Conservation (phyloP, 2,113 vertebrate genomes). For the Neolamprologus variostigma region DNA sequence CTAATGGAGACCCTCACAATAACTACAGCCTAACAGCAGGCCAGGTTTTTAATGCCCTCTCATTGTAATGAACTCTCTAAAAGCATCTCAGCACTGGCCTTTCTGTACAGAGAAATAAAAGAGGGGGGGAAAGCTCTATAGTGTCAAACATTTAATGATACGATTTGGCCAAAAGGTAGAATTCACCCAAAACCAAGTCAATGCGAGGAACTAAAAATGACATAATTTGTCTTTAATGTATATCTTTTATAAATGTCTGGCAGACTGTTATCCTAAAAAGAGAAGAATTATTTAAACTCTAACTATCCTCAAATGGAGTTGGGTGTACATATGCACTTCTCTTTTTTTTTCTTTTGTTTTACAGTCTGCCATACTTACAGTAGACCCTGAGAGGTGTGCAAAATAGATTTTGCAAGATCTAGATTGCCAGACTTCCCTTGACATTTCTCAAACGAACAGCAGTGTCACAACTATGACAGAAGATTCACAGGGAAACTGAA, state of each 20-base stretch:
- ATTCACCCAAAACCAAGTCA: not conserved
- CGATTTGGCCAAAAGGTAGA: not conserved
- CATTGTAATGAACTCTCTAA: constrained; percentile 35
- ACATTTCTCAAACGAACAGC: constrained; percentile 18
- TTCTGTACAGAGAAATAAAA: constrained; percentile 12
- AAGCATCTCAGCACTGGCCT: constrained; percentile 26
- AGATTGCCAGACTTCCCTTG: constrained; percentile 14
- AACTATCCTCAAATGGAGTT: not conserved
- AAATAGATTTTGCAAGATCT: constrained; percentile 30
- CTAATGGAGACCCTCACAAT: constrained; percentile 29
- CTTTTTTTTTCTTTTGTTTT: not conserved
- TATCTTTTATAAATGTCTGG: not conserved
- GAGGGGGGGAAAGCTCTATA: not conserved
- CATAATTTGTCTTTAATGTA: not conserved
- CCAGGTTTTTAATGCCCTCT: constrained; percentile 26
- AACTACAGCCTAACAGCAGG: constrained; percentile 18
- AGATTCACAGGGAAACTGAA: not conserved
- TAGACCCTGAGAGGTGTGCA: not conserved
- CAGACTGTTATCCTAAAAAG: not conserved
- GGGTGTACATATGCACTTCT: not conserved
- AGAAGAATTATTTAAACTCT: not conserved
- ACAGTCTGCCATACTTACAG: constrained; percentile 3
- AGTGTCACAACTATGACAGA: not conserved
- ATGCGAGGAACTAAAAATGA: not conserved
- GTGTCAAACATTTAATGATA: constrained; percentile 10